These are phyloP conservation scores for Mactra quadrangularis DNA, from an alignment of 1,140 invertebrate species.

Conservation along the genomic window DNA sequence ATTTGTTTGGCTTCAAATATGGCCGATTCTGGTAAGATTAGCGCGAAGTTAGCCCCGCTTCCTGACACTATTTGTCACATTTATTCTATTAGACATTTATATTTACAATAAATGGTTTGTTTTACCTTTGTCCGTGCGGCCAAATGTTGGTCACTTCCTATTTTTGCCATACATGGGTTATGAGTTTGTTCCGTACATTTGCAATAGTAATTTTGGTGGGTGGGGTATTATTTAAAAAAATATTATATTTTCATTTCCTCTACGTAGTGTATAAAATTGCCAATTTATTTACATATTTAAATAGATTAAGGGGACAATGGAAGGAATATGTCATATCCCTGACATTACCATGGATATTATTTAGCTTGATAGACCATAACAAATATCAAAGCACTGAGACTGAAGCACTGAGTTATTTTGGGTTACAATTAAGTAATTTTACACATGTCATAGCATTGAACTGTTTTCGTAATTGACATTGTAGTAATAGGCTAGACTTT, in stretches of 20 bases:
- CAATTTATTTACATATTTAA: not conserved
- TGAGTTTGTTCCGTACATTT: not conserved
- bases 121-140: not conserved
- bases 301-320: not conserved
- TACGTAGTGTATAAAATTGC: not conserved
- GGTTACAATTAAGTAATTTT: too few species aligned
- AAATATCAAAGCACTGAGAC: too few species aligned
- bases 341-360: not conserved
- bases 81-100: too few species aligned
- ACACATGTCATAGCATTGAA: too few species aligned
- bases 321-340: not conserved
- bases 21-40: slow-evolving; percentile 40
- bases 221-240: slow-evolving; percentile 4
- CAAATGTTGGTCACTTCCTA: too few species aligned
- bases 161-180: too few species aligned
- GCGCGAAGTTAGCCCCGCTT: slow-evolving; percentile 11
- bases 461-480: too few species aligned
- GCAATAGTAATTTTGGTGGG: not conserved
- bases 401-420: too few species aligned
- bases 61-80: too few species aligned
- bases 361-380: too few species aligned
- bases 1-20: slow-evolving; percentile 31
- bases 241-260: not conserved
- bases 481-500: too few species aligned
- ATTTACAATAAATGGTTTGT: not conserved